Base-by-base conservation (phyloP, 1,140 invertebrate genomes). In the Drosophila melanica region DNA sequence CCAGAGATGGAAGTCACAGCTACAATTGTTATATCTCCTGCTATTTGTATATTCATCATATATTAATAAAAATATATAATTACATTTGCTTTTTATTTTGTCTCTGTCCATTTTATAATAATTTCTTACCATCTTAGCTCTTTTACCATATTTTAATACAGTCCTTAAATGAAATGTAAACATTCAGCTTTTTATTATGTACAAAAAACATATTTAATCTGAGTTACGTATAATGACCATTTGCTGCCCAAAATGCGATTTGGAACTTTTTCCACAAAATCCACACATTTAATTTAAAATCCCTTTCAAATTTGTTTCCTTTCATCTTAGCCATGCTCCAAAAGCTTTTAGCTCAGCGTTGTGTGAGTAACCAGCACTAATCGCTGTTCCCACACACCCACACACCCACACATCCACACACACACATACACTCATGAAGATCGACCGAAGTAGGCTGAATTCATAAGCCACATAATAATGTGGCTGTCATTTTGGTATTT, bases 381-480 rank as follows among this genome's bases (percentile, higher is more conserved):
- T 63, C 51, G 27, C 44, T 33, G 20, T 6, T n/a, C 41, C 63
- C 37, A 60, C 3, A 37, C 8, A 53, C 11, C 14, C 11, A 35
- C 10, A 53, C n/a, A 30, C n/a, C 30, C 11, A 16, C 4, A 37
- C 10, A 54, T 6, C 41, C 12, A 41, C 4, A 9, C 4, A 47
- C 4, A 23, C 51, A 55, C 1, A 65, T 5, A 35, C 4, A 42
- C n/a, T 14, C 1, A 16, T 27, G 11, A 1, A 6, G 6, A 7
- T 14, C 8, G n/a, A 44, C 12, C 39, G 11, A 30, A 10, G 41
- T 10, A 10, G 27, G 11, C 35, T 30, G 3, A 35, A 57, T 45
- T 51, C 30, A 14, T 55, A 37, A 58, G 33, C 45, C 69, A 67
- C 54, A 59, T 45, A 51, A 59, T 72, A 59, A 53, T 66, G 54